Evolutionary conservation across 1,140 invertebrate genomes (phyloP).

Genomic region (Brachionus asplanchnoidis): DNA sequence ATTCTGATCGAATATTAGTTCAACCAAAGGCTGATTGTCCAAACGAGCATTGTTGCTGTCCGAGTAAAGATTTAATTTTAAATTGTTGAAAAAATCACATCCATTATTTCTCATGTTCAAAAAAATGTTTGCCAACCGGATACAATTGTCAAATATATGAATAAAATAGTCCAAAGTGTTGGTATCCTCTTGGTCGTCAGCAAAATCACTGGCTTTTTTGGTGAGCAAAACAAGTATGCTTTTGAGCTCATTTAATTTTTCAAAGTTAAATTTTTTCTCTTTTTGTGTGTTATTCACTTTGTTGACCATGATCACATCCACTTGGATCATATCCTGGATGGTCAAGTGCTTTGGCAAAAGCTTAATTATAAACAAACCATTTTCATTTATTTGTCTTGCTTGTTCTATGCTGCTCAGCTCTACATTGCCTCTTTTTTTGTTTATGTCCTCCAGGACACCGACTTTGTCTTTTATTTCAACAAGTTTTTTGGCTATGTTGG

Average conservation of each 20-base stretch:
- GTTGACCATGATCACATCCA: not conserved
- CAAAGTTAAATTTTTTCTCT: not conserved
- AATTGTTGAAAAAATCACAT: conserved; percentile 16
- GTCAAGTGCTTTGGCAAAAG: not conserved
- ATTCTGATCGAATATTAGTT: not conserved
- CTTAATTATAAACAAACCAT: conserved; percentile 48
- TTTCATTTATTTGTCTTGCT: conserved; percentile 48
- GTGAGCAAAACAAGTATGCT: not conserved
- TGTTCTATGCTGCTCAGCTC: conserved; percentile 50
- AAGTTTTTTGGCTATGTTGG: conserved; percentile 48
- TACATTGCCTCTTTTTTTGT: conserved; percentile 50
- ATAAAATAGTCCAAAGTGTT: conserved; percentile 24
- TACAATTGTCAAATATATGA: not conserved
- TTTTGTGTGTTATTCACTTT: not conserved
- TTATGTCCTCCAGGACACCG: conserved; percentile 48
- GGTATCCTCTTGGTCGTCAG: not conserved
- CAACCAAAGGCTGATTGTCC: not conserved
- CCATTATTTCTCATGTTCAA: not conserved
- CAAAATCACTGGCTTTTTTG: not conserved
- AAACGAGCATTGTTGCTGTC: not conserved
- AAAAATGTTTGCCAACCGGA: not conserved
- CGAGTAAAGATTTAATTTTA: not conserved
- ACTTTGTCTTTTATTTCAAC: conserved; percentile 47
- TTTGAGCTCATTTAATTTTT: not conserved
- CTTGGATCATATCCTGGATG: not conserved